These are phyloP conservation scores for Catamblyrhynchus diadema DNA, from an alignment of 2,797 vertebrate species.

Conservation along the genomic window DNA sequence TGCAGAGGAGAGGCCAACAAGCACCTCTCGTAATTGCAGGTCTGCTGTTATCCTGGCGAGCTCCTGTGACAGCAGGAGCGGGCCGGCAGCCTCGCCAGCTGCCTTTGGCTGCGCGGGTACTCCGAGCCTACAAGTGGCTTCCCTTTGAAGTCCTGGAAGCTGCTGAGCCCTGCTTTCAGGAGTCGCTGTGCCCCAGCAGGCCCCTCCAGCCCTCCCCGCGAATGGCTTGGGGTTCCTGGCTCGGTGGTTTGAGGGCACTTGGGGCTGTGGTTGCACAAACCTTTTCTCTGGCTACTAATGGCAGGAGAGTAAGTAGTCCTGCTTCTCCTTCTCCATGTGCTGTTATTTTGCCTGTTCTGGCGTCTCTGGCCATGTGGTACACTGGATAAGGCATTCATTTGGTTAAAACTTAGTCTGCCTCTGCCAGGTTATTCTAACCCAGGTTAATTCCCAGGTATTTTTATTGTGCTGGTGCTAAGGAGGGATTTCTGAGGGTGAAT, in stretches of 20 bases:
- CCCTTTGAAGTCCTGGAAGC: slow-evolving; percentile 53
- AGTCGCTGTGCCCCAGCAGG: neutral
- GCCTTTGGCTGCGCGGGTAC: neutral
- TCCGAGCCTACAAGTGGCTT: neutral
- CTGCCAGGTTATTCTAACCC: neutral
- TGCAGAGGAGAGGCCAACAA: slow-evolving; percentile 14
- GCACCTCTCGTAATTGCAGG: slow-evolving; percentile 13
- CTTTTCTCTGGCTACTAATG: rapidly evolving
- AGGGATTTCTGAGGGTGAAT: neutral
- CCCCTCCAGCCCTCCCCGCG: neutral
- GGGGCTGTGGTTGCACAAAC: neutral
- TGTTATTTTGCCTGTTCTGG: neutral
- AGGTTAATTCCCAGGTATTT: neutral
- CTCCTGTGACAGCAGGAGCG: slow-evolving; percentile 29
- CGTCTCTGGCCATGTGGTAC: neutral
- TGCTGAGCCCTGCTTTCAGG: slow-evolving; percentile 7
- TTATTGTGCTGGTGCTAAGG: neutral
- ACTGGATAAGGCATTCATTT: neutral
- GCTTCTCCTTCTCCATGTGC: neutral
- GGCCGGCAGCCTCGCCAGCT: neutral
- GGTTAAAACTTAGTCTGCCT: neutral
- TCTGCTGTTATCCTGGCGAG: slow-evolving; percentile 26
- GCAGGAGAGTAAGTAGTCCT: neutral
- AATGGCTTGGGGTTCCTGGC: neutral
- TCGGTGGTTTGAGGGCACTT: neutral